These are phyloP conservation scores for Deilephila porcellus DNA, from an alignment of 2,888 invertebrate genomes.

Conservation along the genomic window DNA sequence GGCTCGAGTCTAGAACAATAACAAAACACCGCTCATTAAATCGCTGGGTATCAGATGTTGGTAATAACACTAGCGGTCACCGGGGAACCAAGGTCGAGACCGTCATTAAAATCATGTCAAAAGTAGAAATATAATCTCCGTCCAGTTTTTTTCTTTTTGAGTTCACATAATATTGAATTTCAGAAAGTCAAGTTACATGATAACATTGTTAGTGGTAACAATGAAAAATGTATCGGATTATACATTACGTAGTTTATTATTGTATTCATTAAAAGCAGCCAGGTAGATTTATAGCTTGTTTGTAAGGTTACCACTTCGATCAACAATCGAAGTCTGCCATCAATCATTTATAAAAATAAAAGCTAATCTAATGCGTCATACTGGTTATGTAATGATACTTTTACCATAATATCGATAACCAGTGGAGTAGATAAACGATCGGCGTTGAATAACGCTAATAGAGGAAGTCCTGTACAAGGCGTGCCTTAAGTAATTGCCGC, in stretches of 20 bases:
- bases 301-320: no score
- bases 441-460: constrained; percentile 66
- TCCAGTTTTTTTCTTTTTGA: constrained; percentile 52
- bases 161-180: constrained; percentile 6
- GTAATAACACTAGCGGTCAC: constrained; percentile 13
- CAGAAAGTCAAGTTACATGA: neutral
- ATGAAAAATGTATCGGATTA: neutral
- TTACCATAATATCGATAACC: constrained; percentile 36
- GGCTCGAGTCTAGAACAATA: constrained; percentile 78
- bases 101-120: constrained; percentile 72
- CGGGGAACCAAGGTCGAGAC: constrained; percentile 50
- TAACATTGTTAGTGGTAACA: neutral
- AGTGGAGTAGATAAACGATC: constrained; percentile 38
- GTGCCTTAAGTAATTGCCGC: constrained; percentile 83
- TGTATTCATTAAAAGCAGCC: neutral
- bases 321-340: no score
- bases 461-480: constrained; percentile 64
- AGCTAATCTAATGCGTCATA: no score
- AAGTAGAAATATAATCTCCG: constrained; percentile 67
- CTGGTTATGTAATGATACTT: neutral
- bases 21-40: constrained; percentile 25
- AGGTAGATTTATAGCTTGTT: neutral
- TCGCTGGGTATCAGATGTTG: neutral
- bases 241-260: neutral
- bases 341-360: no score